phyloP scores from a whole-genome alignment of 2,113 vertebrate species.

The Machaerirhynchus nigripectus region DNA sequence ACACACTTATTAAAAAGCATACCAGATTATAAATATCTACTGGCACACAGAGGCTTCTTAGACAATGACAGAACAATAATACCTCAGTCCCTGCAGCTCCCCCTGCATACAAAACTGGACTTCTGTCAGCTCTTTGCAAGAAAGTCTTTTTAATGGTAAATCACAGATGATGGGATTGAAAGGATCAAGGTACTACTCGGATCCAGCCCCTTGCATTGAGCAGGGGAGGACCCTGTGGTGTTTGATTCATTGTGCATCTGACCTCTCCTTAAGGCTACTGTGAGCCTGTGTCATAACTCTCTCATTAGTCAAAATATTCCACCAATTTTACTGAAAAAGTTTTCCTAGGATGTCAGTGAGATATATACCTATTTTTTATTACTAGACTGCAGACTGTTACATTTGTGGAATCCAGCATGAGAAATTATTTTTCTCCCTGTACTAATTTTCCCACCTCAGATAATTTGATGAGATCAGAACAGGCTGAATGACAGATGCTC shows the following conservation, averaged over 20 bases:
- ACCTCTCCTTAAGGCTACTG: neutral
- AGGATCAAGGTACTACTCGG: neutral
- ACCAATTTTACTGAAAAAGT: neutral
- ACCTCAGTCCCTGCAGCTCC: neutral
- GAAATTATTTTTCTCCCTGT: neutral
- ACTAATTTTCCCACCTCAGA: neutral
- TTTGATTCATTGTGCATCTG: neutral
- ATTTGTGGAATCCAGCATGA: neutral
- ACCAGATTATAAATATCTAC: constrained; percentile 51
- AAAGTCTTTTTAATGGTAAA: neutral
- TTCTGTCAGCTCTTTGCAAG: neutral
- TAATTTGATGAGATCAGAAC: neutral
- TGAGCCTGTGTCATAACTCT: neutral
- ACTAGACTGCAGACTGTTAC: neutral
- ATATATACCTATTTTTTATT: neutral
- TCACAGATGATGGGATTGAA: neutral
- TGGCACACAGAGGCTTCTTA: neutral
- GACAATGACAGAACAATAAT: neutral
- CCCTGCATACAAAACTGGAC: neutral
- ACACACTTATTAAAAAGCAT: neutral
- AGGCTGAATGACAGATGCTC: neutral
- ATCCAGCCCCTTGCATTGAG: constrained; percentile 25
- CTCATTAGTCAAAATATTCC: neutral
- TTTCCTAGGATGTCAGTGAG: neutral
- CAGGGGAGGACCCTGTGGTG: neutral